Evolutionary conservation across 1,140 invertebrate species (phyloP).

Genomic region (Trichomalopsis sarcophagae): DNA sequence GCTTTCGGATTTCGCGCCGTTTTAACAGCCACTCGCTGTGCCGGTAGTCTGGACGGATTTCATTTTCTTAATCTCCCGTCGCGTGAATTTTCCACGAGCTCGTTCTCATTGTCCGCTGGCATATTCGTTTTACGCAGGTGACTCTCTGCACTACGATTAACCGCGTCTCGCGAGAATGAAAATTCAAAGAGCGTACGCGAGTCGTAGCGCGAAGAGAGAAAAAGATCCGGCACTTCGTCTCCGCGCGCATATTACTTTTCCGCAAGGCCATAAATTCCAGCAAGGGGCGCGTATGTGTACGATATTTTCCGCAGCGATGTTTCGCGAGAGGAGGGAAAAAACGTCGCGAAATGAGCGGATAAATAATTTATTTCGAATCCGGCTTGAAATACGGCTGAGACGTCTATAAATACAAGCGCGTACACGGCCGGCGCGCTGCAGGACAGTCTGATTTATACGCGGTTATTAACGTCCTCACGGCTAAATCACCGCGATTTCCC

Average conservation of each 20-base stretch:
- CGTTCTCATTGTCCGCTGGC: background rate
- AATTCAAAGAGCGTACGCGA: background rate
- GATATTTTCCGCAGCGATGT: slow-evolving; percentile 21
- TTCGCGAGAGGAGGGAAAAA: background rate
- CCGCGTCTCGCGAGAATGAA: background rate
- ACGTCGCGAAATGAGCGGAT: slow-evolving; percentile 15
- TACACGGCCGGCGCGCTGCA: too few relatives aligned
- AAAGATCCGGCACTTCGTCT: background rate
- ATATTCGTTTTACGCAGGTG: background rate
- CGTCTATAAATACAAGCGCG: slow-evolving; percentile 32
- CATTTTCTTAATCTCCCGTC: slow-evolving; percentile 16
- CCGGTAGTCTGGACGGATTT: background rate
- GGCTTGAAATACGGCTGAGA: slow-evolving; percentile 3
- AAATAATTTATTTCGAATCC: slow-evolving; percentile 34
- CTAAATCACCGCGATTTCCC: background rate
- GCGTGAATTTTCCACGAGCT: slow-evolving; percentile 30
- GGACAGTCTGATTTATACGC: background rate
- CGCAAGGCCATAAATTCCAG: slow-evolving; percentile 23
- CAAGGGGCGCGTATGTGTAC: background rate
- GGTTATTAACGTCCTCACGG: background rate
- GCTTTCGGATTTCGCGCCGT: slow-evolving; percentile 14
- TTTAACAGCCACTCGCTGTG: background rate
- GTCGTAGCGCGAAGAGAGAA: too few relatives aligned
- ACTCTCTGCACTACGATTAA: background rate
- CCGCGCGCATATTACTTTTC: background rate